Evolutionary conservation across 2,888 invertebrate genomes (phyloP).

Genomic region (Bombylius major): DNA sequence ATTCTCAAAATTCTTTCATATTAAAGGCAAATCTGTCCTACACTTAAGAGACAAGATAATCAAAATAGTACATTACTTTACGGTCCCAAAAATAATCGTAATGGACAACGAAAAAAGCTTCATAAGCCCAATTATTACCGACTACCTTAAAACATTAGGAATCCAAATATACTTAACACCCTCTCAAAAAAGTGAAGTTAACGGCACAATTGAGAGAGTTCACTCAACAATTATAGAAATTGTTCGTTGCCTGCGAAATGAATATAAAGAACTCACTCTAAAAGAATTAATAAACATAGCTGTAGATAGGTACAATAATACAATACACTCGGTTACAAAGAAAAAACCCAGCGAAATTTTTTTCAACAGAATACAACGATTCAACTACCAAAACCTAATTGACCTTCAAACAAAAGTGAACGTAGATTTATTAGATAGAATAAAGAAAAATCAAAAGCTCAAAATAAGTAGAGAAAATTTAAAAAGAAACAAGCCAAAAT

Average conservation of each 20-base stretch:
- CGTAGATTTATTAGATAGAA: no score
- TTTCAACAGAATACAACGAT: no score
- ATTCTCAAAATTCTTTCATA: not conserved
- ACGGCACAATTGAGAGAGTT: constrained; percentile 11
- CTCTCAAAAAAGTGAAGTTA: constrained; percentile 14
- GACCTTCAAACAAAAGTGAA: no score
- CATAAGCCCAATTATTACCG: constrained; percentile 10
- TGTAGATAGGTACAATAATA: no score
- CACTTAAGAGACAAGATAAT: constrained; percentile 11
- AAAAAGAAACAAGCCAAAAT: no score
- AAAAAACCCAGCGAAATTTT: no score
- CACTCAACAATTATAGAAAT: constrained; percentile 13
- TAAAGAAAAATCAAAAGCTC: no score
- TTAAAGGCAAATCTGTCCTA: constrained; percentile 8
- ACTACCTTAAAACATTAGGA: constrained; percentile 12
- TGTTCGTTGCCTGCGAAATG: constrained; percentile 8
- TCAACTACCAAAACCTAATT: no score
- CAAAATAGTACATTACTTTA: constrained; percentile 11
- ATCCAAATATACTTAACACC: constrained; percentile 11
- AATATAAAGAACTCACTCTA: not conserved
- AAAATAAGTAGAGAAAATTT: no score
- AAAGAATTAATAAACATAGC: no score
- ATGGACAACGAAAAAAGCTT: constrained; percentile 13
- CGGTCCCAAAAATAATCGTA: constrained; percentile 11
- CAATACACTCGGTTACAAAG: no score